These are phyloP conservation scores for Anthopleura xanthogrammica DNA, from an alignment of 92 coral and sea anemone genomes.

Conservation along the genomic window DNA sequence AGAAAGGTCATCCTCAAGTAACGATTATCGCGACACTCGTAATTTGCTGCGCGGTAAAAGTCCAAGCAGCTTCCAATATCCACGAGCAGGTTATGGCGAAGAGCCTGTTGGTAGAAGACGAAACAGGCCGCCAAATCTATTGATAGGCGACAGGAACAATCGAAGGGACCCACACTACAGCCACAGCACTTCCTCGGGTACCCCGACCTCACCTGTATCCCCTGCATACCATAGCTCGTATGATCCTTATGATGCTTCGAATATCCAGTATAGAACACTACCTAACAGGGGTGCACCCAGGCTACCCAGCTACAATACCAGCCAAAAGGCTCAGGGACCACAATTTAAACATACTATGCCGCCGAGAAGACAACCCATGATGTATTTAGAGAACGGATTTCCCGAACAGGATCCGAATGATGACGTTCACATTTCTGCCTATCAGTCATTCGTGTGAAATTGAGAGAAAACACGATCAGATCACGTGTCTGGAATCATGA, in stretches of 20 bases:
- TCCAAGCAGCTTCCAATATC: neutral
- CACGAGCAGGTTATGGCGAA: slow-evolving; percentile 57
- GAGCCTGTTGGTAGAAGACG: slow-evolving; percentile 72
- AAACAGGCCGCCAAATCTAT: slow-evolving; percentile 49
- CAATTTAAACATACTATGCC: slow-evolving; percentile 17
- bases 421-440: slow-evolving; percentile 59
- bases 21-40: slow-evolving; percentile 71
- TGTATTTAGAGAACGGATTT: slow-evolving; percentile 30
- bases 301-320: slow-evolving; percentile 12
- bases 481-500: neutral
- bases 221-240: slow-evolving; percentile 78
- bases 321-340: slow-evolving; percentile 25
- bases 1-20: slow-evolving; percentile 76
- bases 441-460: slow-evolving; percentile 70
- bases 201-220: slow-evolving; percentile 66
- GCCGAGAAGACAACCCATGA: slow-evolving; percentile 8
- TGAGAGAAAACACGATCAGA: neutral
- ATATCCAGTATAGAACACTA: slow-evolving; percentile 11
- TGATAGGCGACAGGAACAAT: slow-evolving; percentile 24
- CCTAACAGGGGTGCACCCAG: slow-evolving; percentile 22
- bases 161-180: slow-evolving; percentile 18
- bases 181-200: slow-evolving; percentile 54
- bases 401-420: neutral
- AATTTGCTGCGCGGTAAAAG: slow-evolving; percentile 17
- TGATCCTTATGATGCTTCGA: slow-evolving; percentile 26